Evolutionary conservation across 1,140 invertebrate species (phyloP).

Genomic region (Listronotus oregonensis): DNA sequence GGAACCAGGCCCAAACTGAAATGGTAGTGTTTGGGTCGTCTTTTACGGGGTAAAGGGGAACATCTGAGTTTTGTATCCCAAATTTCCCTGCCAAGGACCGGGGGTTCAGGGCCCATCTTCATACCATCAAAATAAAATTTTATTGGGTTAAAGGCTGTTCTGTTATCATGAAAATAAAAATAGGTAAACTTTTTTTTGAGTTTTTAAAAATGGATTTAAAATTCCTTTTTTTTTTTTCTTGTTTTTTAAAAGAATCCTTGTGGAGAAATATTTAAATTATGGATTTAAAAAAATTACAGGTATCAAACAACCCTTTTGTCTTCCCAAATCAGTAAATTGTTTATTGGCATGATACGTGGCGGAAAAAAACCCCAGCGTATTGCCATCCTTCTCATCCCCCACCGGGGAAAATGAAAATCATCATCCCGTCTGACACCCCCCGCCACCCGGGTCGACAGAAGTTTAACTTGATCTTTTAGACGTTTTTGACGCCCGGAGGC

Average conservation of each 20-base stretch:
- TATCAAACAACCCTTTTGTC: conserved; percentile 63
- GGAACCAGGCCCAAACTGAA: conserved; percentile 77
- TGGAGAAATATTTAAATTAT: too few relatives aligned
- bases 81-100: conserved; percentile 85
- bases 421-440: conserved; percentile 89
- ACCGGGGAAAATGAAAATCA: conserved; percentile 85
- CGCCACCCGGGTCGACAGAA: conserved; percentile 86
- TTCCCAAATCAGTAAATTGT: conserved; percentile 85
- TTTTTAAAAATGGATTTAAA: too few relatives aligned
- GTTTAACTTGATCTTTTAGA: conserved; percentile 81
- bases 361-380: conserved; percentile 90
- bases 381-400: conserved; percentile 92
- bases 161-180: too few relatives aligned
- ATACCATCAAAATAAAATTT: conserved; percentile 72
- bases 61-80: conserved; percentile 84
- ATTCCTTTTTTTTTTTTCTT: too few relatives aligned
- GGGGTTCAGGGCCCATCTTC: conserved; percentile 78
- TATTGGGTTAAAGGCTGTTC: too few relatives aligned
- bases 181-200: too few relatives aligned
- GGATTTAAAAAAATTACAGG: too few relatives aligned
- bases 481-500: conserved; percentile 78
- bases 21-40: conserved; percentile 53
- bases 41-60: conserved; percentile 67
- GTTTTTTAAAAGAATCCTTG: too few relatives aligned
- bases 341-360: conserved; percentile 83